Percentiles rank a stretch among this genome's conserved stretches.
phyloP scores from a whole-genome alignment of 2,888 invertebrate genomes.

The Crocallis elinguaria region DNA sequence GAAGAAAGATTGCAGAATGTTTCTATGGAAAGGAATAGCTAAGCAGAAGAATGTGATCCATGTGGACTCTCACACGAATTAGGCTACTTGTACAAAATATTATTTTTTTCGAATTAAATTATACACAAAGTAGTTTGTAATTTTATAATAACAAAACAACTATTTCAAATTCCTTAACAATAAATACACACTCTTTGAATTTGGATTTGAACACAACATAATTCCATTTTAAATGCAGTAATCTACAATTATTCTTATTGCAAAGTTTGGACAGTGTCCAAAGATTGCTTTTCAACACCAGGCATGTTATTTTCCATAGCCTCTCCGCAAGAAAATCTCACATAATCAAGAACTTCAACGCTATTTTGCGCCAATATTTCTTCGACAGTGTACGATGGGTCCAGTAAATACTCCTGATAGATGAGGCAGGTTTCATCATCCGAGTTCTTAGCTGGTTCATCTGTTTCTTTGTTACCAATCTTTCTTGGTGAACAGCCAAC shows the following conservation, averaged over 20 bases:
- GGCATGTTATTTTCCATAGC: conserved; percentile 63
- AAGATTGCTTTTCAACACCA: conserved; percentile 78
- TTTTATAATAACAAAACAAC: conserved; percentile 23
- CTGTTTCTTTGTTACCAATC: conserved; percentile 87
- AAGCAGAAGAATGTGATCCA: conserved; percentile 62
- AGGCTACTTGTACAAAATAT: conserved; percentile 14
- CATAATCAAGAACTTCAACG: conserved; percentile 90
- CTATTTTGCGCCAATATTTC: conserved; percentile 88
- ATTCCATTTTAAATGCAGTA: conserved; percentile 20
- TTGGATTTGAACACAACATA: conserved; percentile 15
- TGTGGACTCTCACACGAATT: conserved; percentile 58
- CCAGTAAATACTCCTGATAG: conserved; percentile 94
- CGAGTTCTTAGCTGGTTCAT: conserved; percentile 85
- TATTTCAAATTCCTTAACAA: conserved; percentile 41
- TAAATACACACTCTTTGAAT: conserved; percentile 37
- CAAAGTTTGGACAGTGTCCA: conserved; percentile 86
- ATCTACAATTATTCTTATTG: conserved; percentile 70
- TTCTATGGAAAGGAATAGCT: conserved; percentile 84
- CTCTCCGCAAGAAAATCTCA: conserved; percentile 95
- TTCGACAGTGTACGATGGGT: conserved; percentile 89
- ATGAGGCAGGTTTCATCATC: conserved; percentile 93
- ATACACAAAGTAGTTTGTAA: conserved; percentile 24
- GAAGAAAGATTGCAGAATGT: conserved; percentile 89
- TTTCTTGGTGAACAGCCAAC: conserved; percentile 94
- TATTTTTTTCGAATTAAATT: conserved; percentile 29